Conservation (phyloP, 1,140 invertebrate genomes). For the Cepaea nemoralis region DNA sequence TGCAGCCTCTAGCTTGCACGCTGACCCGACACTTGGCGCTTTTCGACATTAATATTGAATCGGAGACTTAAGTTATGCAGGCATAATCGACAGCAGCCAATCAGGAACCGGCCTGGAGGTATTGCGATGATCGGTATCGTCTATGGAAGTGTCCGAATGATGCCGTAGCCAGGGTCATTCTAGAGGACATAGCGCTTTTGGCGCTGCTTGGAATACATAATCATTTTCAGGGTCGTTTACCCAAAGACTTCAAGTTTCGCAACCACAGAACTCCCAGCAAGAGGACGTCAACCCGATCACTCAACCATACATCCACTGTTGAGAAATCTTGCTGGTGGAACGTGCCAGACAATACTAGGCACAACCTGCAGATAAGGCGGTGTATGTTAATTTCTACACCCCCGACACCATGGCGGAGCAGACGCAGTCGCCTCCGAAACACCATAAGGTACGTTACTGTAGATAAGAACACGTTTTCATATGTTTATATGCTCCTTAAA, state of each 20-base stretch:
- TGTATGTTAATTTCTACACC: no score
- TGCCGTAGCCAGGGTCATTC: neutral
- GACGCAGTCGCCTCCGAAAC: slow-evolving; percentile 9
- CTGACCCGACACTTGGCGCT: neutral
- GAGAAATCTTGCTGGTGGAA: no score
- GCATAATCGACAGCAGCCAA: slow-evolving; percentile 12
- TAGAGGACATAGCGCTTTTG: neutral
- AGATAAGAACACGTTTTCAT: no score
- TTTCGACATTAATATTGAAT: neutral
- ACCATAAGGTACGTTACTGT: slow-evolving; percentile 2
- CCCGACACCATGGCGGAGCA: neutral
- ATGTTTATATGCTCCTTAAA: no score
- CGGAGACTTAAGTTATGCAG: slow-evolving; percentile 26
- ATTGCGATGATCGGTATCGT: neutral
- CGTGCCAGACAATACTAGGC: no score
- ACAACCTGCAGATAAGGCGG: no score
- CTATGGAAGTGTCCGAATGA: neutral
- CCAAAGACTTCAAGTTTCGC: no score
- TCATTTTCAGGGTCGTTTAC: no score
- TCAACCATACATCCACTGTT: no score
- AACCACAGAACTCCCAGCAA: no score
- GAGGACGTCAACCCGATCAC: no score
- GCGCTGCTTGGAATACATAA: neutral
- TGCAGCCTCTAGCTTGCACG: neutral
- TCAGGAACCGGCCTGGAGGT: neutral